Evolutionary conservation across 2,888 invertebrate species (phyloP), one percentile per base, ranked within the genome.

Genomic region (Stegana nigrithorax): DNA sequence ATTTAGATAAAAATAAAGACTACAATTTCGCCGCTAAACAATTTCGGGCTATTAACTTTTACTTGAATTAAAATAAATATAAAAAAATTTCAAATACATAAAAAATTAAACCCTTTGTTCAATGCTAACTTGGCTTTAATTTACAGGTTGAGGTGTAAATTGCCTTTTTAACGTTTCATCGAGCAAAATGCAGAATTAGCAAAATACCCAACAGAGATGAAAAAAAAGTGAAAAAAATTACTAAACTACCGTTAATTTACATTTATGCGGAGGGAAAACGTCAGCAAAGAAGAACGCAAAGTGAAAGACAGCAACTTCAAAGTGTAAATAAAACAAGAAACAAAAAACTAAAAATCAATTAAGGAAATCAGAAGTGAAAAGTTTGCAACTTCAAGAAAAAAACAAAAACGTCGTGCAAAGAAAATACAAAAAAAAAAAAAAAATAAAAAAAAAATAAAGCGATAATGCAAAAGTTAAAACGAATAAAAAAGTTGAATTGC

Each of bases 391-490:
- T 32, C 32, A 21, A 36, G 21, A 12, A 19, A 45, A n/a, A n/a
- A n/a, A n/a, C n/a, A n/a, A n/a, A n/a, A n/a, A n/a, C n/a, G n/a
- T 42, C 19, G 12, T 21, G n/a, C 21, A 44, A 57, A 25, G 21
- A 26, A 59, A 50, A 25, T 42, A 14, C 4, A 55, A 36, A 57
- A 50, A 23, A 6, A 26, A 55, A 36, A 21, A 53, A 4, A 17
- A 29, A 55, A 51, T 12, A n/a, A 27, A 27, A 4, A 50, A n/a
- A 12, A 50, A 25, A 50, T 2, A 14, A 51, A 17, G 14, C 10
- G 36, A 64, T 68, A 74, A 73, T 73, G 73, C 64, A 58, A 50
- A 64, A 64, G 60, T 57, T 65, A 62, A 60, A 62, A 44, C 57
- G 62, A 26, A 39, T 57, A 57, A 57, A 57, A 50, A 47, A 62